Evolutionary conservation across 2,113 vertebrate genomes (phyloP).

Genomic region (Catagonus wagneri): DNA sequence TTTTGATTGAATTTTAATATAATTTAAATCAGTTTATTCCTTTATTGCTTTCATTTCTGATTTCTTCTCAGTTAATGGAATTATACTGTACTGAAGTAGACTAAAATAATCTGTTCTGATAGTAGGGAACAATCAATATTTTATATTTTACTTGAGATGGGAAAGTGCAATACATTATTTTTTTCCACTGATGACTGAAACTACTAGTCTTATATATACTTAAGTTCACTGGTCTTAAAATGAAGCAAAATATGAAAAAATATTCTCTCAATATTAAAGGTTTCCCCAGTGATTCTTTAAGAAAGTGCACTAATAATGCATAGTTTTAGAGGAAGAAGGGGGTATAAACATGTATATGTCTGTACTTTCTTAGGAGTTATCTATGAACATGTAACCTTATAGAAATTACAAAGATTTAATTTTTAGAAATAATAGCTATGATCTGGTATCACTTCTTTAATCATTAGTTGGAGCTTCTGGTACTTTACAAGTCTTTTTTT

Average conservation of each 20-base stretch:
- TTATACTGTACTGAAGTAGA: not conserved
- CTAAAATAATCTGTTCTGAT: not conserved
- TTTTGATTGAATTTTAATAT: slow-evolving; percentile 53
- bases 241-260: slow-evolving; percentile 1
- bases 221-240: not conserved
- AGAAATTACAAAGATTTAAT: not conserved
- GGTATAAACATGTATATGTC: not conserved
- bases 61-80: slow-evolving; percentile 28
- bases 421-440: not conserved
- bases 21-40: not conserved
- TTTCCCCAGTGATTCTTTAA: not conserved
- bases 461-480: not conserved
- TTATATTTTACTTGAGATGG: slow-evolving; percentile 12
- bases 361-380: not conserved
- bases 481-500: not conserved
- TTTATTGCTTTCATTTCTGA: not conserved
- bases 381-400: not conserved
- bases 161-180: not conserved
- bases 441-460: not conserved
- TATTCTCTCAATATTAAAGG: not conserved
- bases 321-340: not conserved
- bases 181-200: not conserved
- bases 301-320: not conserved
- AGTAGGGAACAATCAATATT: not conserved
- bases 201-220: not conserved